Evolutionary conservation across 2,888 invertebrate genomes (phyloP).

Genomic region (Ceratothoa steindachneri): DNA sequence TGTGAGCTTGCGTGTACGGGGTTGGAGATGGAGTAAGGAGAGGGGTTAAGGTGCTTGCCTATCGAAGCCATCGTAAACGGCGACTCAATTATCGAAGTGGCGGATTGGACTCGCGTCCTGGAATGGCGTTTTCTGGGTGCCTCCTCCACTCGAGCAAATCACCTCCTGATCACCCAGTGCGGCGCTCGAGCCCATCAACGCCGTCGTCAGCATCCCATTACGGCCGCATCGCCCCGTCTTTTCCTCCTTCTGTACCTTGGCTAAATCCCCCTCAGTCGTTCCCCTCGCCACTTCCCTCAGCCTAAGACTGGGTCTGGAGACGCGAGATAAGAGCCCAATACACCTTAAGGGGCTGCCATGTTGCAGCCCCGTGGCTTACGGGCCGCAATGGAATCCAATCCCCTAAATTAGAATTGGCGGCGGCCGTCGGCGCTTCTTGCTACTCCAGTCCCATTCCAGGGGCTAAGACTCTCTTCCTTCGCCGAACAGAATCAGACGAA

Average conservation of each 20-base stretch:
- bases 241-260: not conserved
- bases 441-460: too few species aligned
- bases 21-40: too few species aligned
- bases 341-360: slow-evolving; percentile 8
- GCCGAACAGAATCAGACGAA: too few species aligned
- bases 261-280: slow-evolving; percentile 2
- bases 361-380: slow-evolving; percentile 10
- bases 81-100: too few species aligned
- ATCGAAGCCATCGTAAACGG: too few species aligned
- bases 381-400: not conserved
- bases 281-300: not conserved
- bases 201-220: not conserved
- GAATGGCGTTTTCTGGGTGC: too few species aligned
- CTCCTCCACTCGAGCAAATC: too few species aligned
- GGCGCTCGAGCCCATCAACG: not conserved
- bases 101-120: too few species aligned
- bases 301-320: slow-evolving; percentile 8
- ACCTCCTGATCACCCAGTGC: not conserved
- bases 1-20: too few species aligned
- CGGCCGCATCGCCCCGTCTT: too few species aligned
- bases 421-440: not conserved
- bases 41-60: too few species aligned
- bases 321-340: slow-evolving; percentile 12
- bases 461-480: too few species aligned
- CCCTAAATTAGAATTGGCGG: slow-evolving; percentile 12